These are phyloP conservation scores for Volucella inanis DNA, from an alignment of 2,888 invertebrate genomes.

Conservation along the genomic window DNA sequence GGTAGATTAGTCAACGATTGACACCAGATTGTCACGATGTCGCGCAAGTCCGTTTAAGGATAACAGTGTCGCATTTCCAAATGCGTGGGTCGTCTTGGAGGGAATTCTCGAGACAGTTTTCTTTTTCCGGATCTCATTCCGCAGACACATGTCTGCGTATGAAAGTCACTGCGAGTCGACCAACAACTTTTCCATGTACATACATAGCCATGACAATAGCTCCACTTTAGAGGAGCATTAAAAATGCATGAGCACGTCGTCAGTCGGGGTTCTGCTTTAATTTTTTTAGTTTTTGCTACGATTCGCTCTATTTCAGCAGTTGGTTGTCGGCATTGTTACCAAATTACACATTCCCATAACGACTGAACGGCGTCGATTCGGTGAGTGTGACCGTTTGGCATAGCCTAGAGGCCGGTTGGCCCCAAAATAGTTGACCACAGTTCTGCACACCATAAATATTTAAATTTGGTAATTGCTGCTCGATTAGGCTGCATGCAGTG, in stretches of 20 bases:
- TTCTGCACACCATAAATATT: constrained; percentile 69
- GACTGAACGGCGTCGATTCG: constrained; percentile 6
- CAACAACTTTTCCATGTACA: constrained; percentile 21
- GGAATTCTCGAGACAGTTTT: constrained; percentile 64
- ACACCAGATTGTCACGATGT: constrained; percentile 69
- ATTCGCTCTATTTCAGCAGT: constrained; percentile 9
- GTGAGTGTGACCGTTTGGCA: constrained; percentile 15
- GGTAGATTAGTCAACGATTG: constrained; percentile 61
- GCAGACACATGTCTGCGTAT: constrained; percentile 5
- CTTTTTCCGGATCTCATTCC: constrained; percentile 63
- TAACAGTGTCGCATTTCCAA: constrained; percentile 64
- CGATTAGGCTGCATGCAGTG: constrained; percentile 60
- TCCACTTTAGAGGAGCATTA: constrained; percentile 34
- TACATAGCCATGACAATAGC: background rate
- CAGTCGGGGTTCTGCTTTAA: background rate
- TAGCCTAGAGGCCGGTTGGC: constrained; percentile 9
- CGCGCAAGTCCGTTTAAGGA: constrained; percentile 65
- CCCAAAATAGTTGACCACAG: constrained; percentile 63
- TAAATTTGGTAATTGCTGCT: constrained; percentile 73
- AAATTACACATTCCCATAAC: constrained; percentile 58
- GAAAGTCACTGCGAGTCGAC: constrained; percentile 43
- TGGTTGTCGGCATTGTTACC: constrained; percentile 23
- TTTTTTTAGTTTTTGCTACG: background rate
- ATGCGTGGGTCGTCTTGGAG: constrained; percentile 41
- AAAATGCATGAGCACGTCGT: constrained; percentile 52